These are phyloP conservation scores for Tor tambroides DNA, from an alignment of 2,113 vertebrate species.

Conservation along the genomic window DNA sequence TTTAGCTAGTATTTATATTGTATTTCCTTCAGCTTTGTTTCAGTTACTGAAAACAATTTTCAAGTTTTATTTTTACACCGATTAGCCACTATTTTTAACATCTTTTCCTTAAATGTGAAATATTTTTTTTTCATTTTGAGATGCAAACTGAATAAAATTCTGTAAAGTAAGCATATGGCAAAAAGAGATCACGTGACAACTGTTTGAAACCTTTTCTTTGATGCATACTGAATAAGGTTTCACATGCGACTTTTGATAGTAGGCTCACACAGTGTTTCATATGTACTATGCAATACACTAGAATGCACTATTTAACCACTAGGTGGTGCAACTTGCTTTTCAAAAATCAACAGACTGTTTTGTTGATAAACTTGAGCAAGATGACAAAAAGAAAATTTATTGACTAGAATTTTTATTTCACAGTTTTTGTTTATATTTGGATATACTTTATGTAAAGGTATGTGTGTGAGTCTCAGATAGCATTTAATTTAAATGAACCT, in stretches of 20 bases:
- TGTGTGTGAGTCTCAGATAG: background rate
- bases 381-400: background rate
- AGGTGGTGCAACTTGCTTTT: slow-evolving; percentile 5
- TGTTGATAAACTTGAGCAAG: background rate
- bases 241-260: background rate
- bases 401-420: background rate
- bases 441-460: background rate
- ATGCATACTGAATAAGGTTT: background rate
- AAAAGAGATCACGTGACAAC: background rate
- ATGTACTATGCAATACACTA: background rate
- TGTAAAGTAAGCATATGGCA: background rate
- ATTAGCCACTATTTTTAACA: background rate
- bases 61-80: background rate
- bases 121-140: background rate
- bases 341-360: background rate
- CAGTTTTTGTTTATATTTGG: background rate
- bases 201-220: background rate
- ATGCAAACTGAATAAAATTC: background rate
- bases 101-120: background rate
- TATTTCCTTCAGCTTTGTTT: background rate
- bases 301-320: slow-evolving; percentile 1
- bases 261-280: background rate
- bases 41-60: background rate
- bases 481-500: background rate
- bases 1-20: background rate